Base-by-base conservation (phyloP, 1,140 invertebrate species). In the Drosophila ficusphila region DNA sequence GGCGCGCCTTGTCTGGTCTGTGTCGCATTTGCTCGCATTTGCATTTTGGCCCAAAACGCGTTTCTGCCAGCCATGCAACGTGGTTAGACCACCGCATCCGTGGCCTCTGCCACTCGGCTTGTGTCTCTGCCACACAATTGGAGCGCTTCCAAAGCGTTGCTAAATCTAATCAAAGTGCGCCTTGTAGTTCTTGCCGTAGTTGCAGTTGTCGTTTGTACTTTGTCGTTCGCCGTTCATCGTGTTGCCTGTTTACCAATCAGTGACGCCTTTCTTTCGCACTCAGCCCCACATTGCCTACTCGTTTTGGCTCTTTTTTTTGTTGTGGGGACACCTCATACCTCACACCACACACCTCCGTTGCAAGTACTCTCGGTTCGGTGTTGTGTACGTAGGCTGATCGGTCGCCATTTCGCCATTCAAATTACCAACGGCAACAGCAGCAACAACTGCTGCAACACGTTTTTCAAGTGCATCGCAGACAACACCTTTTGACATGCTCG, bases 91-190 rank as follows among this genome's bases (percentile, higher is more conserved):
- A 62, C 53, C 61, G 56, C 78, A 41, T 82, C 42, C 56, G 36
- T 51, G 18, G 27, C 49, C 38, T 41, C 44, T 39, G 31, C 34
- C 52, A 34, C 42, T n/a, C n/a, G n/a, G n/a, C n/a, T n/a, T n/a
- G n/a, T n/a, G 52, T 34, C 41, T 14, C 36, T 34, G 31, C 34
- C 52, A 34, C 42, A 76, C 76, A 85, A 86, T 86, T 85, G 81
- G 81, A 85, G 81, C 79, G 76, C 25, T 46, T 64, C 53, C 65
- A 85, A 83, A 79, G 76, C 53, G 76, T 61, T 86, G 36, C 64
- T 86, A 76, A 85, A 85, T 85, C 81, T 86, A 85, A 85, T 85
- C 81, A 85, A 85, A 85, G 86, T 86, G 81, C 81, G 76, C 73
- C 75, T 79, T 60, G 27, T 70, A n/a, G 61, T 51, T 49, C 52